Conservation (phyloP, 2,113 vertebrate genomes). For the Chascanopsetta lugubris region DNA sequence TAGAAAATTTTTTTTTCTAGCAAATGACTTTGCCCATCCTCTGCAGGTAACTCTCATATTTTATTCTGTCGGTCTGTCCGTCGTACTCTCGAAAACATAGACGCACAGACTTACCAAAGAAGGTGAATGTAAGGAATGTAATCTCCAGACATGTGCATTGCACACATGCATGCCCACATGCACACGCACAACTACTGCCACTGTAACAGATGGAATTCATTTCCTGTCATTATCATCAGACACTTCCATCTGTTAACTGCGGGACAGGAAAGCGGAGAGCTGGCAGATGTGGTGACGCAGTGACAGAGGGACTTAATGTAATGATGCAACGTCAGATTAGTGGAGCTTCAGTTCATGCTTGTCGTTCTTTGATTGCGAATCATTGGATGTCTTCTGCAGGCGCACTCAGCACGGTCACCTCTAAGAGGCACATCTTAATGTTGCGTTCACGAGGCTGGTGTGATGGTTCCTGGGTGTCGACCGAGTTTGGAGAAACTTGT, state of each 20-base stretch:
- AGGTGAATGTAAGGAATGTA: no score
- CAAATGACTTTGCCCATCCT: neutral
- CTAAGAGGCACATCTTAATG: neutral
- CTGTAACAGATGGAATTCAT: slow-evolving; percentile 65
- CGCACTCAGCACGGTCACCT: slow-evolving; percentile 1
- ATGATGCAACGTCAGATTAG: slow-evolving; percentile 6
- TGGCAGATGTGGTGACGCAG: slow-evolving; percentile 37
- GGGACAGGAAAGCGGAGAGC: slow-evolving; percentile 44
- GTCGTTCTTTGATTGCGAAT: slow-evolving; percentile 13
- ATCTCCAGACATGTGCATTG: neutral
- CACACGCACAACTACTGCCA: slow-evolving; percentile 10
- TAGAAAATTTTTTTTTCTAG: neutral
- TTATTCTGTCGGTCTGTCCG: neutral
- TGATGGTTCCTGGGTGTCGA: neutral
- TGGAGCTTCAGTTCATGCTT: neutral
- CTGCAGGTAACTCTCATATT: neutral
- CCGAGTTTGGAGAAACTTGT: neutral
- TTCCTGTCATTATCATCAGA: slow-evolving; percentile 63
- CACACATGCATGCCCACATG: slow-evolving; percentile 8
- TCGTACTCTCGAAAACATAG: slow-evolving; percentile 1
- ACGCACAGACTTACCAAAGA: slow-evolving; percentile 27
- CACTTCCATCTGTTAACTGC: slow-evolving; percentile 54
- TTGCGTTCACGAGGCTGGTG: neutral
- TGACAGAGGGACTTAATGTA: slow-evolving; percentile 11
- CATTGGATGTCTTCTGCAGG: slow-evolving; percentile 11